These are phyloP conservation scores for Xiphophorus maculatus DNA, from an alignment of 2,113 vertebrate genomes.

Conservation along the genomic window DNA sequence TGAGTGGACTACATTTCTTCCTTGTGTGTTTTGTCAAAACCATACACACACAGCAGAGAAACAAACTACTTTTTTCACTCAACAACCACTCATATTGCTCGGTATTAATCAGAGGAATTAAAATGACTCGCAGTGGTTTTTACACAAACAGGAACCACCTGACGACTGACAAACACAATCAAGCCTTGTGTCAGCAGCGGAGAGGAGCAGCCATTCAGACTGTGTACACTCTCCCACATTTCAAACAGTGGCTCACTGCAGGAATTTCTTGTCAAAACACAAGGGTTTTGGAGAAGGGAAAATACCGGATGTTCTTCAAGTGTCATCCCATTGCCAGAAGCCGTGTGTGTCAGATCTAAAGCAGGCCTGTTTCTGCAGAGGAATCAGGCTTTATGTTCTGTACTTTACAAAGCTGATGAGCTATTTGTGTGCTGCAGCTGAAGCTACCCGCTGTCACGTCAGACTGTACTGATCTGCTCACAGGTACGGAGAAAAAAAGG, in stretches of 20 bases:
- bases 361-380: constrained; percentile 2
- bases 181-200: constrained; percentile 5
- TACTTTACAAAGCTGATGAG: neutral
- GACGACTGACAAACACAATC: neutral
- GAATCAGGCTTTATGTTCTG: neutral
- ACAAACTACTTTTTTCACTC: neutral
- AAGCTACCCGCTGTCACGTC: neutral
- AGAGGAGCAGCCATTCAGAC: neutral
- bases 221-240: constrained; percentile 6
- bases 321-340: constrained; percentile 12
- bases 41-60: neutral
- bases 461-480: neutral
- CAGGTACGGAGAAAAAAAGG: neutral
- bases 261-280: constrained; percentile 26
- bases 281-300: constrained; percentile 9
- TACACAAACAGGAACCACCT: neutral
- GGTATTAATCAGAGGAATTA: constrained; percentile 4
- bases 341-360: constrained; percentile 12
- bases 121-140: constrained; percentile 5
- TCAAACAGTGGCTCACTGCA: constrained; percentile 21
- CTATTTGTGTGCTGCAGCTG: neutral
- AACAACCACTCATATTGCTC: neutral
- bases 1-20: neutral
- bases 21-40: neutral
- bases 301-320: constrained; percentile 15